Percentiles rank a stretch among this genome's conserved stretches.
Evolutionary conservation across 1,140 invertebrate genomes (phyloP).

Genomic region (Neotoxoptera formosana): DNA sequence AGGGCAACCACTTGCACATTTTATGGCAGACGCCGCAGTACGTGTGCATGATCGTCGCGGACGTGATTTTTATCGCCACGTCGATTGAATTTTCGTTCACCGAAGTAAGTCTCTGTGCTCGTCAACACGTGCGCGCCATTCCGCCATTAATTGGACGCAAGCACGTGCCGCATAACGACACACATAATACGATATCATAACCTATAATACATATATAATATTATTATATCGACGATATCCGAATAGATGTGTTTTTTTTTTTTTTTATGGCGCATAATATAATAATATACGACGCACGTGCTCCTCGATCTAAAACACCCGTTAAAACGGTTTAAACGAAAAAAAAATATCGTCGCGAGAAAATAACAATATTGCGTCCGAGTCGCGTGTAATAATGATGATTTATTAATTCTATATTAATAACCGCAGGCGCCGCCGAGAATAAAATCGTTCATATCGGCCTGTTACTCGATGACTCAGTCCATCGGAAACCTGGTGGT

Average conservation of each 20-base stretch:
- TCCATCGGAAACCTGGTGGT: slow-evolving; percentile 66
- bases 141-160: neutral
- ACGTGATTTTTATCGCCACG: slow-evolving; percentile 74
- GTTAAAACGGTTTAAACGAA: neutral
- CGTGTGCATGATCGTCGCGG: slow-evolving; percentile 70
- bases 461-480: slow-evolving; percentile 66
- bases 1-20: slow-evolving; percentile 68
- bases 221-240: neutral
- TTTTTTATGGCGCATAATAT: neutral
- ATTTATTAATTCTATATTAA: neutral
- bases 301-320: neutral
- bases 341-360: neutral
- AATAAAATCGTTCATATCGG: slow-evolving; percentile 69
- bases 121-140: neutral
- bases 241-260: neutral
- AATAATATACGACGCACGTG: neutral
- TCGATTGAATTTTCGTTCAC: slow-evolving; percentile 75
- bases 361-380: neutral
- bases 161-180: neutral
- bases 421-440: slow-evolving; percentile 69
- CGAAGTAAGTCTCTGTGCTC: slow-evolving; percentile 66
- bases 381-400: too few species aligned
- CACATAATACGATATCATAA: neutral
- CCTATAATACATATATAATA: too few species aligned
- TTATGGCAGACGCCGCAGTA: slow-evolving; percentile 73